Conservation (phyloP, 2,888 invertebrate genomes). For the Clitarchus hookeri region DNA sequence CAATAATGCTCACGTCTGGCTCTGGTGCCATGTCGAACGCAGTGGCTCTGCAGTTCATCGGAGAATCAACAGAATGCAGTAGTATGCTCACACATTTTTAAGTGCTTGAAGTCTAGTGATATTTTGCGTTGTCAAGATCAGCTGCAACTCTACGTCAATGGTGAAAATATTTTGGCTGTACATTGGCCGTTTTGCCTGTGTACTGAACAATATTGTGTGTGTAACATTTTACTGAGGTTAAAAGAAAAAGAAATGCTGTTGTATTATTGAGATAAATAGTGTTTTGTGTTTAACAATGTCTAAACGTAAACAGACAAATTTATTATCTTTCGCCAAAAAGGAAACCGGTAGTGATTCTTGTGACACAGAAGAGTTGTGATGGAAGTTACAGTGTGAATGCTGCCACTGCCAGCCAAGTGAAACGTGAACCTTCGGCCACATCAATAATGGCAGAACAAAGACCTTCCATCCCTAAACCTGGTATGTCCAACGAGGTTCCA, state of each 20-base stretch:
- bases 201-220: not conserved
- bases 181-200: not conserved
- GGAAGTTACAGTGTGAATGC: not conserved
- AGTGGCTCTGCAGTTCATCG: not conserved
- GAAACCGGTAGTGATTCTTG: not conserved
- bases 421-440: not conserved
- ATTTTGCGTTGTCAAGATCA: not conserved
- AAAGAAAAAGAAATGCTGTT: not conserved
- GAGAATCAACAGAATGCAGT: not conserved
- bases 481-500: not conserved
- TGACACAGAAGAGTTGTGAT: not conserved
- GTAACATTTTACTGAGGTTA: not conserved
- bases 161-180: no score
- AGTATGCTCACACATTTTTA: not conserved
- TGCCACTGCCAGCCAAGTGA: not conserved
- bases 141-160: not conserved
- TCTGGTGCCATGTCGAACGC: not conserved
- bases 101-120: not conserved
- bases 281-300: not conserved
- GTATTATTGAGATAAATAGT: not conserved
- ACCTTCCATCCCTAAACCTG: not conserved
- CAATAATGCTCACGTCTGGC: no score
- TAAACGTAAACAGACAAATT: not conserved
- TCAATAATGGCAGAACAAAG: not conserved
- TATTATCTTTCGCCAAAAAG: not conserved